These are phyloP conservation scores for Pagetopsis macropterus DNA, from an alignment of 2,797 vertebrate genomes.

Conservation along the genomic window DNA sequence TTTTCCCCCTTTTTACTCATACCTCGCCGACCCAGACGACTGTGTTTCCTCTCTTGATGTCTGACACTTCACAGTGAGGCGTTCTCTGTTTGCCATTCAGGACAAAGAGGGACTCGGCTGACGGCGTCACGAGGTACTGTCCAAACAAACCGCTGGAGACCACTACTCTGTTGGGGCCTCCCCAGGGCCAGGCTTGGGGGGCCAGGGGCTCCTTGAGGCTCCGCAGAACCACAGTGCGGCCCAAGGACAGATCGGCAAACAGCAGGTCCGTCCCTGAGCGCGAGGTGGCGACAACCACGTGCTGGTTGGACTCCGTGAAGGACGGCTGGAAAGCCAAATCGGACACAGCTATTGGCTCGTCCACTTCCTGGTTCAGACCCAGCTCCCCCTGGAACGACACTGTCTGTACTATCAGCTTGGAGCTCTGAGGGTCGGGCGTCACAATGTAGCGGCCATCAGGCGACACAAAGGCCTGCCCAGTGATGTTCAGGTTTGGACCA, in stretches of 20 bases:
- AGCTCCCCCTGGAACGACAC: conserved; percentile 89
- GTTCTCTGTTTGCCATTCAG: conserved; percentile 90
- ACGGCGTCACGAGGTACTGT: conserved; percentile 92
- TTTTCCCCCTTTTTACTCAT: conserved; percentile 81
- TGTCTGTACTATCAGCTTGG: conserved; percentile 87
- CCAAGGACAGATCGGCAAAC: conserved; percentile 89
- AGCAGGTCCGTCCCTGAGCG: conserved; percentile 87
- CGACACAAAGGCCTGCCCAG: conserved; percentile 86
- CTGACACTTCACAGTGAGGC: conserved; percentile 93
- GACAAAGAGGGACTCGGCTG: conserved; percentile 91
- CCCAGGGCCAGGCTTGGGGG: conserved; percentile 88
- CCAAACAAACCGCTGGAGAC: conserved; percentile 93
- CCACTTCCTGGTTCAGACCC: conserved; percentile 77
- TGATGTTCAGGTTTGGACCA: conserved; percentile 84
- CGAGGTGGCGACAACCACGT: conserved; percentile 87
- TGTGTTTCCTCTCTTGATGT: conserved; percentile 90
- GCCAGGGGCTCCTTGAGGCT: conserved; percentile 88
- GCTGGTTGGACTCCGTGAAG: conserved; percentile 88
- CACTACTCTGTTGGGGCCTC: conserved; percentile 85
- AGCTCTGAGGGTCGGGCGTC: conserved; percentile 76
- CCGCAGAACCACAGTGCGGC: conserved; percentile 83
- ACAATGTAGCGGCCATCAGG: conserved; percentile 91
- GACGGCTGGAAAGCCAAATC: conserved; percentile 94
- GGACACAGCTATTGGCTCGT: conserved; percentile 78
- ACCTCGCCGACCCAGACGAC: conserved; percentile 96